Conservation (phyloP, 2,113 vertebrate species). For the Catagonus wagneri region DNA sequence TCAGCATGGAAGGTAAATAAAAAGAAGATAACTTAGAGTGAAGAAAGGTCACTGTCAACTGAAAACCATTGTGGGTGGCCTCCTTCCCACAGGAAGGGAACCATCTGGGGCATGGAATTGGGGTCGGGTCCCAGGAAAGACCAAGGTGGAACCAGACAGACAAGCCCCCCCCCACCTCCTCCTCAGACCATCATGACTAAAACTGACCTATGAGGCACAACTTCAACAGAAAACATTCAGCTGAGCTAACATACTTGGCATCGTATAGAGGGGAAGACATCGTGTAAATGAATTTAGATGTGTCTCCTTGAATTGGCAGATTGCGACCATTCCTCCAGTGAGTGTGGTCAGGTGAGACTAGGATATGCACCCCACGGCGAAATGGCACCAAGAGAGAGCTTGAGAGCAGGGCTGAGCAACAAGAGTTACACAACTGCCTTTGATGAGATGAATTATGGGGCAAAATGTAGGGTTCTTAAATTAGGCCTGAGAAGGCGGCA, state of each 20-base stretch:
- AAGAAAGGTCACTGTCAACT: slow-evolving; percentile 6
- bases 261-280: neutral
- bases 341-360: neutral
- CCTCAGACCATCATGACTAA: neutral
- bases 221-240: neutral
- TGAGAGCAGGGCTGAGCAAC: neutral
- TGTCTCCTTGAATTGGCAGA: neutral
- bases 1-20: neutral
- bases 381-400: neutral
- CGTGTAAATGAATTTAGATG: neutral
- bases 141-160: neutral
- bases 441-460: neutral
- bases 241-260: neutral
- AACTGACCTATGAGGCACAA: neutral
- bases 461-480: neutral
- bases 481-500: neutral
- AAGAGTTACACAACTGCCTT: neutral
- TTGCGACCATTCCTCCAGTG: neutral
- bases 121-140: neutral
- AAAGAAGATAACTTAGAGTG: too few species aligned
- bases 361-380: neutral
- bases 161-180: neutral
- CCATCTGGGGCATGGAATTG: neutral
- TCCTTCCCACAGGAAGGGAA: neutral
- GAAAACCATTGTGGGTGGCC: neutral